These are phyloP conservation scores for Nowickia ferox DNA, from an alignment of 2,888 invertebrate species.

Conservation along the genomic window DNA sequence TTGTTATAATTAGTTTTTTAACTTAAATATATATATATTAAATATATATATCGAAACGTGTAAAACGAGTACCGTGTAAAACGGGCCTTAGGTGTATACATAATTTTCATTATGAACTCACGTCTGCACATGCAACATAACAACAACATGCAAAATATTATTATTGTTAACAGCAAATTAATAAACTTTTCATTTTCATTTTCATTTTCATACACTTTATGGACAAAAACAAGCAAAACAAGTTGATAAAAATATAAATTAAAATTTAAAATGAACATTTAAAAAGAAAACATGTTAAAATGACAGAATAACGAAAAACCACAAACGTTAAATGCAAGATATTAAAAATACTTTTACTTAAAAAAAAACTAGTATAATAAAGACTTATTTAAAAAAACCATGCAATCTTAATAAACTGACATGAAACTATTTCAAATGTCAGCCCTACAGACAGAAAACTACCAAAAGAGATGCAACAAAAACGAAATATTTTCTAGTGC, in stretches of 20 bases:
- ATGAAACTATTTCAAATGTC: not conserved
- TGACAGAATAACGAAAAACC: constrained; percentile 2
- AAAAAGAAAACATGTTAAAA: constrained; percentile 19
- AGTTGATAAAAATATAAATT: not conserved
- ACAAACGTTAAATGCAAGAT: not conserved
- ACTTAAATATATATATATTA: no score
- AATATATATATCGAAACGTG: no score
- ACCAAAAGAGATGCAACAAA: no score
- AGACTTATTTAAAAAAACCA: not conserved
- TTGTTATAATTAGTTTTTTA: no score
- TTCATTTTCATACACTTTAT: constrained; percentile 31
- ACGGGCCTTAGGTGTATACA: not conserved
- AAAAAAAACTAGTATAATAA: not conserved
- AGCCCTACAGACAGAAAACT: no score
- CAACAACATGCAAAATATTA: constrained; percentile 27
- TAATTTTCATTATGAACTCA: not conserved
- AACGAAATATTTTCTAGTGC: no score
- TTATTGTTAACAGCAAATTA: constrained; percentile 31
- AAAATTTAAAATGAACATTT: no score
- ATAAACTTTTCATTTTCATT: constrained; percentile 47
- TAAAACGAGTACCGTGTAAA: no score
- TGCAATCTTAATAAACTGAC: constrained; percentile 11
- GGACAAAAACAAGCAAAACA: not conserved
- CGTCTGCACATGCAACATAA: not conserved
- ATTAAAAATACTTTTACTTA: constrained; percentile 6